These are phyloP conservation scores for Norana najaformis DNA, from an alignment of 2,888 invertebrate genomes.

Conservation along the genomic window DNA sequence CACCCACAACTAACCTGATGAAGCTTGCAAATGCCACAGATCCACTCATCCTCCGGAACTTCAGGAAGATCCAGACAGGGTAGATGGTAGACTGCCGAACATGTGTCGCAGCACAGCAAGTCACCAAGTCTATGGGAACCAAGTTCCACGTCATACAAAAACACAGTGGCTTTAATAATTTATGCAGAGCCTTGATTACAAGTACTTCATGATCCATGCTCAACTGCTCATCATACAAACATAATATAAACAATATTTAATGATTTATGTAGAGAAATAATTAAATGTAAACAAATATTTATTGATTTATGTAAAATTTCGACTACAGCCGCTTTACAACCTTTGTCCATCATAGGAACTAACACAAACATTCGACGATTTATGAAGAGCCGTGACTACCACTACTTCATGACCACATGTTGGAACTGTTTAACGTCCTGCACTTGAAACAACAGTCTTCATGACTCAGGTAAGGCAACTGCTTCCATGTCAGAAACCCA, in stretches of 20 bases:
- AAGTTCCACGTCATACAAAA: not conserved
- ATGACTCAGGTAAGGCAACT: no score
- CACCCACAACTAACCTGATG: slow-evolving; percentile 71
- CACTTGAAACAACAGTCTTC: no score
- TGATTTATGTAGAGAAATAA: not conserved
- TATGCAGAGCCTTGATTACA: not conserved
- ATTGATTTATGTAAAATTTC: no score
- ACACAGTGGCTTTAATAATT: not conserved
- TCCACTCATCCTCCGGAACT: slow-evolving; percentile 96
- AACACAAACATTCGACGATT: no score
- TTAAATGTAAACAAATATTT: no score
- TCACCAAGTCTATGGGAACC: slow-evolving; percentile 72
- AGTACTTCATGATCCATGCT: not conserved
- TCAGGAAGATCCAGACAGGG: slow-evolving; percentile 95
- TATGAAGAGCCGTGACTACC: not conserved
- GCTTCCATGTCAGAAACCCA: no score
- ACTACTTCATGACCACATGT: not conserved
- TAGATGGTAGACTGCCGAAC: slow-evolving; percentile 95
- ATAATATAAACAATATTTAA: not conserved
- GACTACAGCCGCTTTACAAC: no score
- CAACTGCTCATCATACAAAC: not conserved
- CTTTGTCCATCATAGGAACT: no score
- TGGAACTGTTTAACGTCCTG: not conserved
- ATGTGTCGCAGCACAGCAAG: slow-evolving; percentile 93
- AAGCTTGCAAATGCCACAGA: slow-evolving; percentile 88